Conservation (phyloP, 2,113 vertebrate species). For the Calidris pugnax region DNA sequence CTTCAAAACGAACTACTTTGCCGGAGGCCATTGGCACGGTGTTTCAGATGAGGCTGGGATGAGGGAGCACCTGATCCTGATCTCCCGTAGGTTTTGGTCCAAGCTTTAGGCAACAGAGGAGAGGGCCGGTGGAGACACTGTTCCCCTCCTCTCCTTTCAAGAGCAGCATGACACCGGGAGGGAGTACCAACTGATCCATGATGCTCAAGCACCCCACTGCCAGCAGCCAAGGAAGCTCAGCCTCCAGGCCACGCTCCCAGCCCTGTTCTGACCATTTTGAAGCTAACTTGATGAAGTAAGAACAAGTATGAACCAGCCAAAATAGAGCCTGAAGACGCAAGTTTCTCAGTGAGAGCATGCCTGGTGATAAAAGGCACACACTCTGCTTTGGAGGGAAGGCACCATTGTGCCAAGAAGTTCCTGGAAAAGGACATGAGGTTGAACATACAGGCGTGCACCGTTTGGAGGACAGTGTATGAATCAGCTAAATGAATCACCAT, state of each 20-base stretch:
- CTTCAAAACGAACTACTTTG: neutral
- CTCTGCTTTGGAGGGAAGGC: neutral
- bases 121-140: neutral
- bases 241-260: neutral
- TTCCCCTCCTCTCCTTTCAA: neutral
- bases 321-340: neutral
- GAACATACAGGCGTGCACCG: neutral
- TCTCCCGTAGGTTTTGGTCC: neutral
- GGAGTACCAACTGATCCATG: rapidly evolving
- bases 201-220: neutral
- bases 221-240: neutral
- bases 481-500: neutral
- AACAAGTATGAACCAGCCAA: neutral
- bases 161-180: rapidly evolving
- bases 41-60: neutral
- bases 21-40: neutral
- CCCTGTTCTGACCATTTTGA: neutral
- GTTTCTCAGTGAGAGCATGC: neutral
- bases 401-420: neutral
- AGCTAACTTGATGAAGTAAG: neutral
- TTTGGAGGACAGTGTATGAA: neutral
- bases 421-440: neutral
- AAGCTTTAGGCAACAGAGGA: neutral
- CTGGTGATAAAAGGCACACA: neutral
- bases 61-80: neutral